Evolutionary conservation across 1,140 invertebrate species (phyloP), one percentile per base, ranked within the genome.

Genomic region (Scaptodrosophila lebanonensis): DNA sequence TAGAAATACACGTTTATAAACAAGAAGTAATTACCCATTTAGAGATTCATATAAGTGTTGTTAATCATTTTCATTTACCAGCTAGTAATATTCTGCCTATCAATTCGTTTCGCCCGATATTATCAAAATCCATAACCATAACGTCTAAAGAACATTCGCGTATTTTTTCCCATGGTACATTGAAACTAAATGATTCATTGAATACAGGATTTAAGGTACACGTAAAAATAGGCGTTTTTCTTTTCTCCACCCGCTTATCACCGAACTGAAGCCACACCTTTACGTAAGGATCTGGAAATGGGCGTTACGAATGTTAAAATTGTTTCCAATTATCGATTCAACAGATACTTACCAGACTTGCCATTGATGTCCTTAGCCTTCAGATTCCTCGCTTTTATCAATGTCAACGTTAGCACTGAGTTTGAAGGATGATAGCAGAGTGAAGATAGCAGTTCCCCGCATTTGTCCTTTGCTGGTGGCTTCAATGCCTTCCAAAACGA

Each of bases 251-350:
- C 51, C 95, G 91, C 68, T 97, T 97, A 64, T 97, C 96, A 7
- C 95, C 95, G 84, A 97, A 97, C 68, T 97, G 95, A 1, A 98
- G 91, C 96, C 96, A 98, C 3, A 98, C 95, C 87, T 98, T 98
- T 0, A 97, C 96, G 85, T 98, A 98, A 0, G 96, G 96, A 93
- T 98, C 96, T 97, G 40, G 44, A 32, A 67, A 8, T 11, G 40
- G n/a, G 13, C 6, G 8, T 5, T 5, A 27, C 13, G 6, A 6
- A 22, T 29, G 20, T 12, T 29, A 39, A 49, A 11, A 43, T 13
- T 20, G 20, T 35, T 50, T 29, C 20, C 27, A 13, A 22, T 36
- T 29, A 35, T 42, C 9, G 20, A 25, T 11, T 33, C 3, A 6
- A 11, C 2, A 12, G 1, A 11, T 4, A 18, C 62, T 89, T 88